Percentiles rank a stretch among this genome's conserved stretches.
These are phyloP conservation scores for Porites lutea DNA, from an alignment of 64 coral and sea anemone genomes.

Conservation along the genomic window DNA sequence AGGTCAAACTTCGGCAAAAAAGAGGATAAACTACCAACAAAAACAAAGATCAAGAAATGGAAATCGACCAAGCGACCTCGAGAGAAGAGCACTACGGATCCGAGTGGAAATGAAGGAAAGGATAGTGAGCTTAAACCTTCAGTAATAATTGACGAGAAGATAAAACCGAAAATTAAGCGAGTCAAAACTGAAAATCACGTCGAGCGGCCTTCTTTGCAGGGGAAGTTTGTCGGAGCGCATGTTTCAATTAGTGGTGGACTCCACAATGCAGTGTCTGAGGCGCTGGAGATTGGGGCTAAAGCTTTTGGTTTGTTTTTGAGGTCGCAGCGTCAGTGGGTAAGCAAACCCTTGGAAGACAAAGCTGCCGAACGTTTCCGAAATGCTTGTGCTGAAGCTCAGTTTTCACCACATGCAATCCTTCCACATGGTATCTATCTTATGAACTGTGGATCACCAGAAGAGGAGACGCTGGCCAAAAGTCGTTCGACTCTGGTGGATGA, in stretches of 20 bases:
- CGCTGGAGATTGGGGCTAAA: slow-evolving; percentile 83
- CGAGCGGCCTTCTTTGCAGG: not conserved
- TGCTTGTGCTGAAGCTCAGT: slow-evolving; percentile 63
- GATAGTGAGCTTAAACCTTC: not conserved
- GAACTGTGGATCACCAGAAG: slow-evolving; percentile 95
- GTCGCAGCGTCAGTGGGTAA: slow-evolving; percentile 86
- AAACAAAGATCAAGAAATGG: not conserved
- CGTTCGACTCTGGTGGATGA: slow-evolving; percentile 87
- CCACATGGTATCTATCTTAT: slow-evolving; percentile 95
- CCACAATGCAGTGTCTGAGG: slow-evolving; percentile 80
- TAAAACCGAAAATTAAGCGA: slow-evolving; percentile 2
- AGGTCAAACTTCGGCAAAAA: not conserved
- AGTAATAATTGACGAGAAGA: slow-evolving; percentile 8
- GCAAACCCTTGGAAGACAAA: slow-evolving; percentile 87
- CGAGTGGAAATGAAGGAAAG: not conserved
- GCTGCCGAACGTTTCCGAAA: slow-evolving; percentile 74
- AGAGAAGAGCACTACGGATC: not conserved
- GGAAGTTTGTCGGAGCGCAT: slow-evolving; percentile 91
- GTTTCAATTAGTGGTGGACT: slow-evolving; percentile 94
- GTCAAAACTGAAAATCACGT: not conserved
- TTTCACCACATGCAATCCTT: slow-evolving; percentile 77
- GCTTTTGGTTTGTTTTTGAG: slow-evolving; percentile 93
- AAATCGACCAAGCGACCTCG: slow-evolving; percentile 10
- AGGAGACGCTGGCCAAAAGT: slow-evolving; percentile 90
- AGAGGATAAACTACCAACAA: not conserved